Conservation (phyloP, 2,797 vertebrate genomes). For the Trichosurus vulpecula region DNA sequence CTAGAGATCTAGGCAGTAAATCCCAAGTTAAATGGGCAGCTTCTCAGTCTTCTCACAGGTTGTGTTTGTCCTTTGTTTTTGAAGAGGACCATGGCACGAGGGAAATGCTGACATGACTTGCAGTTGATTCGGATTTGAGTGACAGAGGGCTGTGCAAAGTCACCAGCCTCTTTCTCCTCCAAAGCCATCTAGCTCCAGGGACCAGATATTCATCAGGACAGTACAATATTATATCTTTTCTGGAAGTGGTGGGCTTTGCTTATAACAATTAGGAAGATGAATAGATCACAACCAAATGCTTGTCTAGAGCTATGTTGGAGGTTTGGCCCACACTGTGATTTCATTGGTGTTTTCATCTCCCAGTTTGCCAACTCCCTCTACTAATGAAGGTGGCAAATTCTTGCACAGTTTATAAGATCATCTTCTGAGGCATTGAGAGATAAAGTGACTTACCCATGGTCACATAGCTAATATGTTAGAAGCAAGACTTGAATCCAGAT, state of each 20-base stretch:
- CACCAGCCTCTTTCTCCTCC: too few species aligned
- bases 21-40: too few species aligned
- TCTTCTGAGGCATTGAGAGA: background rate
- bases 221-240: constrained; percentile 52
- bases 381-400: background rate
- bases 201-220: too few species aligned
- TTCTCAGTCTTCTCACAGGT: too few species aligned
- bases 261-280: constrained; percentile 28
- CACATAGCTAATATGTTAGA: background rate
- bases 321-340: background rate
- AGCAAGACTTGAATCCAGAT: background rate
- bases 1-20: too few species aligned
- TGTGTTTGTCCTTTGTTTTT: too few species aligned
- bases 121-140: too few species aligned
- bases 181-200: too few species aligned
- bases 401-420: background rate
- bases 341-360: background rate
- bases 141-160: too few species aligned
- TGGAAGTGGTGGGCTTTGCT: constrained; percentile 44
- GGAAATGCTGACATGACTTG: too few species aligned
- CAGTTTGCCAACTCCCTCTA: background rate
- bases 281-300: constrained; percentile 27
- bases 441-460: background rate
- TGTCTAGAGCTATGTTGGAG: background rate
- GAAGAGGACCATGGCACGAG: too few species aligned